phyloP scores from a whole-genome alignment of 2,888 invertebrate species.

The Chymomyza fuscimana region DNA sequence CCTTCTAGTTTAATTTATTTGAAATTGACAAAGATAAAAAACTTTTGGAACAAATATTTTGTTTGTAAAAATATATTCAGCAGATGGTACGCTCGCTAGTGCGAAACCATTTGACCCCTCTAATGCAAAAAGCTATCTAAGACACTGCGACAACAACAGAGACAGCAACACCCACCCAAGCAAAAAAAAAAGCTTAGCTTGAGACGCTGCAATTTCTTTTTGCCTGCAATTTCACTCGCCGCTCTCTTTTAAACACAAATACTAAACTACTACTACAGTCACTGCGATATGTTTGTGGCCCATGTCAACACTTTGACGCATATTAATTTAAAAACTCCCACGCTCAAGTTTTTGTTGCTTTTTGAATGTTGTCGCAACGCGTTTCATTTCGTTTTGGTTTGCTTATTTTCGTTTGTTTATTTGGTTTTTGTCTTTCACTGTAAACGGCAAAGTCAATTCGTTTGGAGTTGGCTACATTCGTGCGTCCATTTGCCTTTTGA shows the following conservation, averaged over 20 bases:
- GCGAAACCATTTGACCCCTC: too few species aligned
- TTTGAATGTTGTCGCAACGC: not conserved
- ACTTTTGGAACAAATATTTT: too few species aligned
- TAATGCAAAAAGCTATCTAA: too few species aligned
- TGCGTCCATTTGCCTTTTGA: conserved; percentile 57
- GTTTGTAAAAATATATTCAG: too few species aligned
- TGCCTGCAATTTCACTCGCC: conserved; percentile 12
- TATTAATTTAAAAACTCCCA: conserved; percentile 71
- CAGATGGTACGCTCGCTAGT: too few species aligned
- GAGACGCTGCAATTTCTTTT: conserved; percentile 30
- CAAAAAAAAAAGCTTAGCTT: not conserved
- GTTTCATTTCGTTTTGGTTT: conserved; percentile 39
- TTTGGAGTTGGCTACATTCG: conserved; percentile 30
- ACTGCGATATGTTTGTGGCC: conserved; percentile 24
- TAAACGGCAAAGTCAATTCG: conserved; percentile 34
- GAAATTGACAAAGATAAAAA: too few species aligned
- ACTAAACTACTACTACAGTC: not conserved
- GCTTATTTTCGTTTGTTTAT: conserved; percentile 21
- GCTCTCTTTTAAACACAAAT: conserved; percentile 2
- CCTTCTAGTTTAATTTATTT: too few species aligned
- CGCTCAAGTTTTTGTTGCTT: conserved; percentile 59
- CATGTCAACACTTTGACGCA: conserved; percentile 67
- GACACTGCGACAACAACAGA: conserved; percentile 28
- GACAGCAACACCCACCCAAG: conserved; percentile 34
- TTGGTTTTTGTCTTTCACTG: conserved; percentile 42